phyloP scores from a whole-genome alignment of 2,797 vertebrate species.

The Dromococcyx pavoninus region DNA sequence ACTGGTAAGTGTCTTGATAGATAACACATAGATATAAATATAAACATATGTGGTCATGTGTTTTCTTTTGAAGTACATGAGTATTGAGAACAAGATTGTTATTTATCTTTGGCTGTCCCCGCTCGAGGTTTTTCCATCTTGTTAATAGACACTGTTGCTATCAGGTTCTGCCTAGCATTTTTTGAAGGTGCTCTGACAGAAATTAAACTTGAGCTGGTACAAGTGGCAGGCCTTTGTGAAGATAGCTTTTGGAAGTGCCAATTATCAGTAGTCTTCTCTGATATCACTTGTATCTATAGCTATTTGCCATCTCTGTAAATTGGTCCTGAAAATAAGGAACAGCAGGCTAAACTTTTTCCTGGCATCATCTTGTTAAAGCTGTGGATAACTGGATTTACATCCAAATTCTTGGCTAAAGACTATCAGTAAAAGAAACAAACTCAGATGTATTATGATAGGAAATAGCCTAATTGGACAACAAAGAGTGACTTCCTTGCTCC shows the following conservation, averaged over 20 bases:
- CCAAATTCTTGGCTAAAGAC: not conserved
- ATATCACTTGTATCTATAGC: not conserved
- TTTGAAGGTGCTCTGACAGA: not conserved
- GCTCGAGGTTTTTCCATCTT: not conserved
- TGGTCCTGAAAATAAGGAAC: not conserved
- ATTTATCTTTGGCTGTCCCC: not conserved
- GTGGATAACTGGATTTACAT: not conserved
- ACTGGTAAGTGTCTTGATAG: not conserved
- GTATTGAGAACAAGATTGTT: not conserved
- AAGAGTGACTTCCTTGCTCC: not conserved
- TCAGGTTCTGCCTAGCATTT: not conserved
- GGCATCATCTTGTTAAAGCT: not conserved
- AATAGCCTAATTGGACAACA: not conserved
- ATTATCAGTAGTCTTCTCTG: not conserved
- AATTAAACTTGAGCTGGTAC: not conserved
- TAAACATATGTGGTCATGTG: not conserved
- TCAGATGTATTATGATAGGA: not conserved
- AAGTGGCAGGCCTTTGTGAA: not conserved
- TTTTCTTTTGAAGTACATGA: slow-evolving; percentile 9
- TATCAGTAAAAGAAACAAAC: not conserved
- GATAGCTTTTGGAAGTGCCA: not conserved
- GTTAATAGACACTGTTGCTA: not conserved
- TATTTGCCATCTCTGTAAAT: not conserved
- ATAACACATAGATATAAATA: slow-evolving; percentile 1
- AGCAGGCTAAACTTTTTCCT: not conserved